Evolutionary conservation across 2,888 invertebrate genomes (phyloP).

Genomic region (Metallyticus violacea): DNA sequence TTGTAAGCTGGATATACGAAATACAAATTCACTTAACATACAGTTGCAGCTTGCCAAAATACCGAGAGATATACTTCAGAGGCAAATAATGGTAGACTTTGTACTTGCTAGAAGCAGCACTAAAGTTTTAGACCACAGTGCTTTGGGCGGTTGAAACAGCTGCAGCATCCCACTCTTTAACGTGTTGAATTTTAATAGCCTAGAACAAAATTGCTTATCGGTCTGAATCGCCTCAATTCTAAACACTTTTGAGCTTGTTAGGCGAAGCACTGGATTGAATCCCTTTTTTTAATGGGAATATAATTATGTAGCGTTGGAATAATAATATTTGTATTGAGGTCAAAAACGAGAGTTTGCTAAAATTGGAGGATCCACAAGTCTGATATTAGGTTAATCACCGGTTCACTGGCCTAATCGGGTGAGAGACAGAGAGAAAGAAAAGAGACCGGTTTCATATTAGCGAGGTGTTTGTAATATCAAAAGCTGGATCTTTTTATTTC

Average conservation of each 20-base stretch:
- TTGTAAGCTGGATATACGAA: too few relatives aligned
- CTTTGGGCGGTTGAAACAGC: background rate
- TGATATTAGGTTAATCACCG: background rate
- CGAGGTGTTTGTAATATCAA: background rate
- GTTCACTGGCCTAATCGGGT: background rate
- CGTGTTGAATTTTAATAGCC: background rate
- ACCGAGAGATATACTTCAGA: too few relatives aligned
- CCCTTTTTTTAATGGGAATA: background rate
- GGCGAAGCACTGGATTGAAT: background rate
- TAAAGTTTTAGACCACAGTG: background rate
- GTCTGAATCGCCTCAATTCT: background rate
- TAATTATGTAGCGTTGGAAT: background rate
- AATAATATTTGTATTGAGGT: background rate
- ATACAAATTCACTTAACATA: too few relatives aligned
- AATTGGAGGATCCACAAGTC: background rate
- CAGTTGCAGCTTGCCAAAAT: too few relatives aligned
- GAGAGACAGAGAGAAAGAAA: background rate
- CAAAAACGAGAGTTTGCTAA: background rate
- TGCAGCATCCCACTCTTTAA: background rate
- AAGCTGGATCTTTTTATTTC: background rate
- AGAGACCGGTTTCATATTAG: background rate
- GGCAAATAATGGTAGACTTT: too few relatives aligned
- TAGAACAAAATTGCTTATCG: background rate
- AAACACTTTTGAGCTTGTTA: background rate
- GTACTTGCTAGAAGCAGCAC: too few relatives aligned